Conservation (phyloP, 2,113 vertebrate species). For the Boulengerochromis microlepis region DNA sequence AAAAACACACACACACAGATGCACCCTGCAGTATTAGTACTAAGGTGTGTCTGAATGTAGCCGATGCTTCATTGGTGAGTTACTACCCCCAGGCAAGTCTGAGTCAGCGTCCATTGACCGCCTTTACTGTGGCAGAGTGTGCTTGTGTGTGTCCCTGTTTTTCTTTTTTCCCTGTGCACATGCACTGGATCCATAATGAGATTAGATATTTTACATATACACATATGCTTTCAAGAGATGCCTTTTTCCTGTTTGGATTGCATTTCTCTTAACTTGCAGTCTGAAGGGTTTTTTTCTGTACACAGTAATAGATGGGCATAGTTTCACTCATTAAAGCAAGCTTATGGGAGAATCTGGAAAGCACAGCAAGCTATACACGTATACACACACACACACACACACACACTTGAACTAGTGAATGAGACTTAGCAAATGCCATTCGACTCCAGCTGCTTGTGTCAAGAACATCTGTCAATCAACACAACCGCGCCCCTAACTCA, state of each 20-base stretch:
- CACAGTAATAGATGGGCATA: neutral
- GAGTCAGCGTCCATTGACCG: constrained; percentile 6
- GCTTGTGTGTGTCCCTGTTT: neutral
- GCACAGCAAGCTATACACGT: neutral
- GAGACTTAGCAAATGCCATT: neutral
- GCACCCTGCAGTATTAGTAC: neutral
- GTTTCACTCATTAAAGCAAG: neutral
- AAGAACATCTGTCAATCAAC: neutral
- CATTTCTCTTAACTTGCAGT: neutral
- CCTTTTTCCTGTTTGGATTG: neutral
- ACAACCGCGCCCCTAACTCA: neutral
- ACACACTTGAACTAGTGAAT: neutral
- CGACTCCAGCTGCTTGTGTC: neutral
- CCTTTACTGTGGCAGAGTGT: neutral
- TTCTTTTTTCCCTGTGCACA: neutral
- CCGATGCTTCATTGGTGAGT: constrained; percentile 16
- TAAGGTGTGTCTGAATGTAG: constrained; percentile 4
- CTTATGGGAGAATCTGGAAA: neutral
- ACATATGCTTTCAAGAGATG: neutral
- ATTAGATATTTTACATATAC: neutral
- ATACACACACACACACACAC: neutral
- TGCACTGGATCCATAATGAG: neutral
- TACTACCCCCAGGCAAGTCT: neutral
- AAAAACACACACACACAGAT: neutral
- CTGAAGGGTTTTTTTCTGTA: neutral